Conservation (phyloP, 2,888 invertebrate species). For the Lasiommata megera region DNA sequence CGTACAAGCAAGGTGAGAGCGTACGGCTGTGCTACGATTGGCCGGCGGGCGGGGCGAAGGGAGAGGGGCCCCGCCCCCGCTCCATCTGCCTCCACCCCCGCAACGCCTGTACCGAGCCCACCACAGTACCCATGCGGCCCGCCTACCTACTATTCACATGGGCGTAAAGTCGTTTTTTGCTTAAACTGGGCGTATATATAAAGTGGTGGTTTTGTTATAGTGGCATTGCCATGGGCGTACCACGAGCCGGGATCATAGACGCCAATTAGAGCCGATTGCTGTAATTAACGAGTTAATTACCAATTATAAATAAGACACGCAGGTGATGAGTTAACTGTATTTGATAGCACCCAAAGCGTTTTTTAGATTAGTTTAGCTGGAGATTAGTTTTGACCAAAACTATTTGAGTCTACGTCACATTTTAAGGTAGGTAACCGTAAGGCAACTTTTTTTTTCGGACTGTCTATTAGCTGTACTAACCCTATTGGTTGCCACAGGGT, state of each 20-base stretch:
- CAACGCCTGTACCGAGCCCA: constrained; percentile 53
- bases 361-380: not conserved
- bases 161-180: constrained; percentile 48
- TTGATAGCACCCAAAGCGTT: not conserved
- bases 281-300: constrained; percentile 56
- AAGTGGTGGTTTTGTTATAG: constrained; percentile 60
- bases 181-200: constrained; percentile 39
- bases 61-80: constrained; percentile 67
- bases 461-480: no score
- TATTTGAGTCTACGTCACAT: not conserved
- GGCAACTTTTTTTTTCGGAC: no score
- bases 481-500: no score
- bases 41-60: constrained; percentile 65
- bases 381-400: not conserved
- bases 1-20: constrained; percentile 76
- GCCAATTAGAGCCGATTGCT: constrained; percentile 73
- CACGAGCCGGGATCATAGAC: constrained; percentile 65
- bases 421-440: not conserved
- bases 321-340: not conserved
- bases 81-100: constrained; percentile 65
- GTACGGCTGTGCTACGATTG: constrained; percentile 65
- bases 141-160: constrained; percentile 44
- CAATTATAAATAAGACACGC: constrained; percentile 28
- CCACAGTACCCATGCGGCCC: constrained; percentile 55
- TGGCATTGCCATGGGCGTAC: constrained; percentile 78